These are phyloP conservation scores for Clarias fuscus DNA, from an alignment of 2,797 vertebrate genomes.

Conservation along the genomic window DNA sequence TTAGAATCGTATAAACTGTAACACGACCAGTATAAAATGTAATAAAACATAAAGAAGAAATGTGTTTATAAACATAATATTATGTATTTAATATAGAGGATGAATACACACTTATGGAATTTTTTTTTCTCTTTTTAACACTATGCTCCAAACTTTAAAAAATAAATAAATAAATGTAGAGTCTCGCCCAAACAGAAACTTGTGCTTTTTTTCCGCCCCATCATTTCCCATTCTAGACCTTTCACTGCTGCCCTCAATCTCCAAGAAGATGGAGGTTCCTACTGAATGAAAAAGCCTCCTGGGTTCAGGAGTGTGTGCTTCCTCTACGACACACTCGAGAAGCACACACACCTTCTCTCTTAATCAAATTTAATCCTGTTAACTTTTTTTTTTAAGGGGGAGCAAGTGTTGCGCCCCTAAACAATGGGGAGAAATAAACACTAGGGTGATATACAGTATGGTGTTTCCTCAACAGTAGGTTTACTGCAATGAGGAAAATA, in stretches of 20 bases:
- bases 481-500: too few relatives aligned
- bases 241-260: slow-evolving; percentile 1
- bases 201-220: not conserved
- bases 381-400: too few relatives aligned
- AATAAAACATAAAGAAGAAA: not conserved
- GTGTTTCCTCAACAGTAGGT: too few relatives aligned
- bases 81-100: not conserved
- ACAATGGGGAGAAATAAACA: too few relatives aligned
- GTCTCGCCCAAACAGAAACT: not conserved
- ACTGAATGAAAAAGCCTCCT: not conserved
- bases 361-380: not conserved
- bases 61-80: not conserved
- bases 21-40: not conserved
- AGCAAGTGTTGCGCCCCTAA: too few relatives aligned
- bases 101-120: not conserved
- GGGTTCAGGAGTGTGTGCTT: not conserved
- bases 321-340: not conserved
- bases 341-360: not conserved
- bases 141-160: too few relatives aligned
- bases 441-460: too few relatives aligned
- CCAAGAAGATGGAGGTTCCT: not conserved
- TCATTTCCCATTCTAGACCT: not conserved
- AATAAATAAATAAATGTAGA: not conserved
- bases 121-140: not conserved
- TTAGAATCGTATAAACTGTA: not conserved